Base-by-base conservation (phyloP, 2,113 vertebrate genomes). In the Centropus bengalensis region DNA sequence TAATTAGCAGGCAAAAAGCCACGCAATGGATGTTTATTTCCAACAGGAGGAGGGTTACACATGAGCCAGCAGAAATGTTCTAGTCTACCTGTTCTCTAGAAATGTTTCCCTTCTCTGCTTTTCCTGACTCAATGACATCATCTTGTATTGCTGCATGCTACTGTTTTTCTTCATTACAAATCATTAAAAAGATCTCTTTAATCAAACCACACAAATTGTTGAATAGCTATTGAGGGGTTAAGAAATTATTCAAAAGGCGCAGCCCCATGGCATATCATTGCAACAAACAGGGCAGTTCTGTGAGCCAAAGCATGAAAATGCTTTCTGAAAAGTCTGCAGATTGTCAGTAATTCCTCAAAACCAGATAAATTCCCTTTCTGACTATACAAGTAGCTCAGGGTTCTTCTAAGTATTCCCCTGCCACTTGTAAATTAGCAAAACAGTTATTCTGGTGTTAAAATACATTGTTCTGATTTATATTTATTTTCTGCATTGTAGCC, bases 401-500 rank as follows among this genome's bases (percentile, higher is more conserved):
- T 55, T 83, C 38, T 88, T 91, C 7, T 59, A 47, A 82, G n/a
- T 60, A 62, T 71, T 91, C n/a, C 64, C 14, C 32, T 55, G 28
- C 30, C 3, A 1, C 10, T 42, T 70, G 51, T 73, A 84, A 80
- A 80, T 92, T 69, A 77, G 36, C 26, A 26, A 87, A 67, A 69
- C 85, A 84, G 14, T 59, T 87, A 54, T 14, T 86, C 17, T 23
- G 18, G 7, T 77, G 27, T 89, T 93, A 49, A 52, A 27, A 33
- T 63, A 54, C 7, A 5, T 86, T 83, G 51, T 86, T 97, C 89
- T 97, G 83, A 96, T 66, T 82, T 77, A 45, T 44, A 40, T 63
- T 93, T 96, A 19, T 87, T 97, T 97, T 91, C 87, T 94, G 36
- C 89, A 97, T 95, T 96, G 58, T 75, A 98, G 98, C 97, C 91